A percentile compares a stretch with the other conserved stretches of the same genome.
Evolutionary conservation across 2,888 invertebrate species (phyloP).

Genomic region (Papilio gigon): DNA sequence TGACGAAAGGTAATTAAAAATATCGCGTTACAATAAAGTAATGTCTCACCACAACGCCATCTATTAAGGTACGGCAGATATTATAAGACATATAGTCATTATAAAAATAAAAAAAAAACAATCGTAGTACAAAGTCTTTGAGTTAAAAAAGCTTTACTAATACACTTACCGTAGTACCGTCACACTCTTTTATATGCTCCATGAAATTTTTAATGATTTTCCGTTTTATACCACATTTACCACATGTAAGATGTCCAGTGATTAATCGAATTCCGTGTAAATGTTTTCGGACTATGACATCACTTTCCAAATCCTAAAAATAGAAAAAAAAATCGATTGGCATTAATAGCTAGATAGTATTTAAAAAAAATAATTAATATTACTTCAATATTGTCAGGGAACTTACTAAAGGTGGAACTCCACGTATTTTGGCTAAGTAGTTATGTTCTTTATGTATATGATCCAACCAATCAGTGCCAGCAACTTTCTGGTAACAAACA

Average conservation of each 20-base stretch:
- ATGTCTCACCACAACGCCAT: too few species aligned
- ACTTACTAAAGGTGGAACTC: constrained; percentile 52
- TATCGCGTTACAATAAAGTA: too few species aligned
- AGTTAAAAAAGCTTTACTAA: not conserved
- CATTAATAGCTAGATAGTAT: too few species aligned
- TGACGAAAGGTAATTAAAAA: too few species aligned
- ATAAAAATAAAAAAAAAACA: too few species aligned
- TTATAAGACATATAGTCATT: too few species aligned
- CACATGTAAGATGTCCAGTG: constrained; percentile 45
- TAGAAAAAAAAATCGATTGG: not conserved
- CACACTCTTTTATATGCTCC: constrained; percentile 45
- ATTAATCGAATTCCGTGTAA: constrained; percentile 44
- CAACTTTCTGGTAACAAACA: constrained; percentile 51
- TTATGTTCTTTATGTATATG: constrained; percentile 58
- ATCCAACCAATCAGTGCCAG: constrained; percentile 51
- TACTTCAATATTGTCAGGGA: not conserved
- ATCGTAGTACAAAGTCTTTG: too few species aligned
- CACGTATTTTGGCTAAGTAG: constrained; percentile 63
- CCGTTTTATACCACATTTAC: constrained; percentile 45
- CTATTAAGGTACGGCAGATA: too few species aligned
- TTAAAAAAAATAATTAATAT: not conserved
- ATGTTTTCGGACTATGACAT: constrained; percentile 38
- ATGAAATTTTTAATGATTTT: constrained; percentile 48
- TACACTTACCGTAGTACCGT: constrained; percentile 38
- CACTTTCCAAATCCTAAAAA: constrained; percentile 32